Percentiles rank a stretch among this genome's conserved stretches.
These are phyloP conservation scores for Oriolus oriolus DNA, from an alignment of 2,113 vertebrate species.

Conservation along the genomic window DNA sequence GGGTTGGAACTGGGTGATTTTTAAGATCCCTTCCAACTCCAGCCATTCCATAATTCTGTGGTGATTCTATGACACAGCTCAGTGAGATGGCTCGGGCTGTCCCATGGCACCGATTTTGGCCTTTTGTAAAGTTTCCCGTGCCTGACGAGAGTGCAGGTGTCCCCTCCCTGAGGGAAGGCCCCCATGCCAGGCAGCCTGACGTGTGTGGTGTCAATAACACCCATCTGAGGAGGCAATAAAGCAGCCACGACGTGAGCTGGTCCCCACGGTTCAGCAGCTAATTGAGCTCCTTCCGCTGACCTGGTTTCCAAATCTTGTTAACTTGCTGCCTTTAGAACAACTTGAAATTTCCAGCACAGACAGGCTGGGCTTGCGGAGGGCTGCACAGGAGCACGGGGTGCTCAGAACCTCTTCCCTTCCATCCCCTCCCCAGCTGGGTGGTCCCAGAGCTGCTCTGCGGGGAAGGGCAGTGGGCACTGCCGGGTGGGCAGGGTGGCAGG, in stretches of 20 bases:
- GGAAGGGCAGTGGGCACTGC: background rate
- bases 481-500: background rate
- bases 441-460: fast-evolving
- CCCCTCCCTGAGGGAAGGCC: background rate
- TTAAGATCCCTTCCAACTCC: background rate
- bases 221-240: background rate
- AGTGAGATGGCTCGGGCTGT: fast-evolving
- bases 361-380: background rate
- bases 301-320: conserved; percentile 58
- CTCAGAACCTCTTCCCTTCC: background rate
- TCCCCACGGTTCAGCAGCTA: conserved; percentile 30
- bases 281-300: conserved; percentile 52
- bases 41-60: background rate
- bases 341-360: background rate
- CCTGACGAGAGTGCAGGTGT: background rate
- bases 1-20: background rate
- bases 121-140: background rate
- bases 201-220: fast-evolving
- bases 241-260: background rate
- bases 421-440: background rate
- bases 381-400: background rate
- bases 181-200: fast-evolving
- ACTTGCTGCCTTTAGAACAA: conserved; percentile 39
- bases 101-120: fast-evolving
- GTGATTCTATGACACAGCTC: fast-evolving